Base-by-base conservation (phyloP, 2,888 invertebrate species). In the Drosophila neonasuta region DNA sequence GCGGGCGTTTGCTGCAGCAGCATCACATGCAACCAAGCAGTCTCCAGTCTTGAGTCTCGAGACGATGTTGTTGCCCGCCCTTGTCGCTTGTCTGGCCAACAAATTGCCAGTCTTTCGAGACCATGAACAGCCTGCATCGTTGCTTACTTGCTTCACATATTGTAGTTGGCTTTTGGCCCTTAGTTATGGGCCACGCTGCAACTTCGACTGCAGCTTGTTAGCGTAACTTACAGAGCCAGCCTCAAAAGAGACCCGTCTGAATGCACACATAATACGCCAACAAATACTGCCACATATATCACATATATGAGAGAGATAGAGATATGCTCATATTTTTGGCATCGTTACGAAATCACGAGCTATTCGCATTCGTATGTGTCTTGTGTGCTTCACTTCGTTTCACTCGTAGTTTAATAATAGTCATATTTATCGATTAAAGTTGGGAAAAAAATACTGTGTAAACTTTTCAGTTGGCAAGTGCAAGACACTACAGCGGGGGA, bases 401-500 rank as follows among this genome's bases (percentile, higher is more conserved):
- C 24, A 24, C n/a, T 36, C 46, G 8, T 56, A 34, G 34, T 29
- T 57, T 57, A 36, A 77, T 82, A 77, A 77, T 58, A 64, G 72
- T 72, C 74, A 83, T 77, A 80, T 72, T 86, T 86, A 83, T 86
- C 66, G 83, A 86, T 83, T 69, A 57, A 71, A 86, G 50, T 63
- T 68, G 49, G 11, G 46, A 44, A n/a, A 49, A 46, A 58, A 41
- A 50, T 44, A 9, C 54, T 30, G 13, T 51, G 11, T 29, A 3
- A 41, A 52, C 39, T 39, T 55, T 55, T 48, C 20, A 15, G 41
- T 13, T 49, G 32, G 13, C 42, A 6, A 13, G 36, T 32, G 11
- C 7, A 13, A 59, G 55, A 59, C 39, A 51, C 32, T 24, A n/a
- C 34, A n/a, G 34, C n/a, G n/a, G 34, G n/a, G n/a, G 5, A 36